Evolutionary conservation across 1,140 invertebrate genomes (phyloP).

Genomic region (Rhynchophorus ferrugineus): DNA sequence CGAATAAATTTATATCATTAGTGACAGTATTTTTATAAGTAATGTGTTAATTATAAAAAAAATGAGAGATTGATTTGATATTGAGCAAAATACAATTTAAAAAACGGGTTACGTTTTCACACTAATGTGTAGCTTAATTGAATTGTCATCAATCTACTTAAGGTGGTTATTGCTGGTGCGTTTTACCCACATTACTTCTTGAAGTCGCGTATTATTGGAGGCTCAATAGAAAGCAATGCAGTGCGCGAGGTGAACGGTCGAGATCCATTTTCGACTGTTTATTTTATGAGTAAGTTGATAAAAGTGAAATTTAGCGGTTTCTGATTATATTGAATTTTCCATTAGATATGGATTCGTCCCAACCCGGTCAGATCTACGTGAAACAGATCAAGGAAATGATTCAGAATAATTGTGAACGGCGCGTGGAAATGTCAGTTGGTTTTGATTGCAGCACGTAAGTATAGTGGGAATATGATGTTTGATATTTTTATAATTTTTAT

Average conservation of each 20-base stretch:
- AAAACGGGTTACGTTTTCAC: too few species aligned
- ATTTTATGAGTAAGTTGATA: conserved; percentile 49
- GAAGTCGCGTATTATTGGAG: conserved; percentile 40
- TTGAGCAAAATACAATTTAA: too few species aligned
- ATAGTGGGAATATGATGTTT: background rate
- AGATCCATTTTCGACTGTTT: conserved; percentile 71
- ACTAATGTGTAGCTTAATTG: too few species aligned
- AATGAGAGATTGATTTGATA: too few species aligned
- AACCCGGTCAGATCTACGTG: conserved; percentile 51
- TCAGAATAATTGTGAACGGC: conserved; percentile 11
- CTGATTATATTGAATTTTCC: too few species aligned
- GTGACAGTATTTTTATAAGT: too few species aligned
- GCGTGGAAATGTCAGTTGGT: conserved; percentile 48
- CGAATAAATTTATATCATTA: too few species aligned
- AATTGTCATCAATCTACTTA: too few species aligned
- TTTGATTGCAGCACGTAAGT: conserved; percentile 53
- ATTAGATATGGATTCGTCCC: conserved; percentile 36
- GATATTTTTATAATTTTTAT: background rate
- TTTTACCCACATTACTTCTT: conserved; percentile 91
- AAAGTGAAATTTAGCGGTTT: too few species aligned
- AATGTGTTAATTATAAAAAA: too few species aligned
- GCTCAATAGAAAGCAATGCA: conserved; percentile 51
- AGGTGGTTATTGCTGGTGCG: conserved; percentile 68
- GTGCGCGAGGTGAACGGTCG: conserved; percentile 56
- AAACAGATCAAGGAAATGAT: conserved; percentile 26